Evolutionary conservation across 1,140 invertebrate genomes (phyloP).

Genomic region (Amphibalanus amphitrite): DNA sequence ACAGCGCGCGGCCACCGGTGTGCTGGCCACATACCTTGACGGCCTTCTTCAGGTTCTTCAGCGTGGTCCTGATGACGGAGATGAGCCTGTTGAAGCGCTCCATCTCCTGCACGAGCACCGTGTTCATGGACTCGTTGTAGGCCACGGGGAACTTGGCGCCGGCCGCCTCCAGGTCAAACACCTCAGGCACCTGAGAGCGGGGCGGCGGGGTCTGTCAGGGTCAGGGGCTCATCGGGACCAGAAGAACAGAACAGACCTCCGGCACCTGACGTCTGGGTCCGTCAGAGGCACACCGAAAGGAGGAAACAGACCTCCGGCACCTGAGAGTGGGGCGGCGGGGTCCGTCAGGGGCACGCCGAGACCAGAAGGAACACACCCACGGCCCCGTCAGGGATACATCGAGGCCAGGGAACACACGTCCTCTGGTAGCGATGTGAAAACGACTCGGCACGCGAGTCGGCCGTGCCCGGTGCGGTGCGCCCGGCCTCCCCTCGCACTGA

Average conservation of each 20-base stretch:
- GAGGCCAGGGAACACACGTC: too few species aligned
- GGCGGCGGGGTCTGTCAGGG: too few species aligned
- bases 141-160: slow-evolving; percentile 30
- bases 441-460: background rate
- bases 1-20: background rate
- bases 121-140: slow-evolving; percentile 37
- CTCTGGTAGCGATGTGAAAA: too few species aligned
- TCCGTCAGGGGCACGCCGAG: too few species aligned
- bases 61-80: slow-evolving; percentile 25
- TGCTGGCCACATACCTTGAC: slow-evolving; percentile 29
- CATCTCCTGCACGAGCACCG: slow-evolving; percentile 39
- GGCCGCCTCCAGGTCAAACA: slow-evolving; percentile 30
- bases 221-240: background rate
- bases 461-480: too few species aligned
- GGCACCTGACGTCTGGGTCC: background rate
- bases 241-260: background rate
- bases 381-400: background rate
- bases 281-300: background rate
- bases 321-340: background rate
- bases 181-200: slow-evolving; percentile 34
- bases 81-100: slow-evolving; percentile 32
- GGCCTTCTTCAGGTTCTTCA: slow-evolving; percentile 29
- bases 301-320: background rate
- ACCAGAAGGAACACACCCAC: background rate
- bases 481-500: slow-evolving; percentile 21